phyloP scores from a whole-genome alignment of 2,797 vertebrate genomes.

The Threskiornis aethiopicus region DNA sequence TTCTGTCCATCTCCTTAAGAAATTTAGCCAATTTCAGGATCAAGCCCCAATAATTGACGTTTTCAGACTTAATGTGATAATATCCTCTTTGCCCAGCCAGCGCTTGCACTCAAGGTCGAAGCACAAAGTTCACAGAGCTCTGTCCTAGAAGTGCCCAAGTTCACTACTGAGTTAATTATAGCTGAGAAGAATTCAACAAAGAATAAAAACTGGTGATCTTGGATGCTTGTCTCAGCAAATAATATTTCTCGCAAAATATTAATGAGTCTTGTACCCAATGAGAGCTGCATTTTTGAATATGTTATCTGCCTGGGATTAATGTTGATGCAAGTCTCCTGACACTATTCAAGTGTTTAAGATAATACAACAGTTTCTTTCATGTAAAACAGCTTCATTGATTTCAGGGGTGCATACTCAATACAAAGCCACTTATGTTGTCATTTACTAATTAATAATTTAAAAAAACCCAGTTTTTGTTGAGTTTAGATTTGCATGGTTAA shows the following conservation, averaged over 20 bases:
- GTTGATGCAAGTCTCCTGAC: neutral
- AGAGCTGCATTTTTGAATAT: neutral
- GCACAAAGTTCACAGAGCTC: neutral
- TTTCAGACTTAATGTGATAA: neutral
- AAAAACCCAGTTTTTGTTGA: constrained; percentile 71
- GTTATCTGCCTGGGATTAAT: neutral
- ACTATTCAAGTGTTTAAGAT: constrained; percentile 37
- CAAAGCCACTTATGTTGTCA: constrained; percentile 78
- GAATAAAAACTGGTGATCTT: neutral
- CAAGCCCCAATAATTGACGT: neutral
- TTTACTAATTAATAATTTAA: constrained; percentile 82
- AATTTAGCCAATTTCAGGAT: neutral
- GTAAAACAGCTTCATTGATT: constrained; percentile 74
- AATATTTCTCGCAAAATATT: neutral
- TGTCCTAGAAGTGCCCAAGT: neutral
- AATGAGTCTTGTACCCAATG: neutral
- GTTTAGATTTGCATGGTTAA: constrained; percentile 74
- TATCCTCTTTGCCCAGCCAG: neutral
- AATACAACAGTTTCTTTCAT: constrained; percentile 64
- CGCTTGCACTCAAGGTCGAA: neutral
- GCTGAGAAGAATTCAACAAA: neutral
- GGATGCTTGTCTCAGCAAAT: neutral
- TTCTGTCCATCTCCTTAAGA: neutral
- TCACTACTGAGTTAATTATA: neutral
- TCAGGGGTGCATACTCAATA: constrained; percentile 73